These are phyloP conservation scores for Melitaea athalia DNA, from an alignment of 2,888 invertebrate genomes.

Conservation along the genomic window DNA sequence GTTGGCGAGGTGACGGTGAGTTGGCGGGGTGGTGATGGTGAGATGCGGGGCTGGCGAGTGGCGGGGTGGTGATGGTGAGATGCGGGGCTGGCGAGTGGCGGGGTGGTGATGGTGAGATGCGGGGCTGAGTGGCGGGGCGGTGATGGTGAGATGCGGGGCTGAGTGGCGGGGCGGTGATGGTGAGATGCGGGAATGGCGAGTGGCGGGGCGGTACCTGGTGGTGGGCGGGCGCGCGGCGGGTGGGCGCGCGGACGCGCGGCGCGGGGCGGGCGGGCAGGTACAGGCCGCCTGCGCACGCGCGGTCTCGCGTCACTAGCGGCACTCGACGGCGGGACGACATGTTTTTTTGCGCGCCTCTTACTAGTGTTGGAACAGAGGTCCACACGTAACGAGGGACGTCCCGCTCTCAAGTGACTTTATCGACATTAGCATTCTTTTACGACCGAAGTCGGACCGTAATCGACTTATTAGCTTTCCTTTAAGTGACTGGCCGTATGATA, in stretches of 20 bases:
- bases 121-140: no score
- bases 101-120: slow-evolving; percentile 8
- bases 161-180: no score
- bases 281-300: slow-evolving; percentile 37
- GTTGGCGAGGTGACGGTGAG: no score
- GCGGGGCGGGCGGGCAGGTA: slow-evolving; percentile 41
- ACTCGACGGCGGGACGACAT: slow-evolving; percentile 8
- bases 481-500: background rate
- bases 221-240: slow-evolving; percentile 57
- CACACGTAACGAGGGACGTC: background rate
- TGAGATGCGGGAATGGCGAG: slow-evolving; percentile 79
- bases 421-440: background rate
- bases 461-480: background rate
- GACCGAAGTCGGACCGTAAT: no score
- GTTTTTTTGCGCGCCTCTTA: slow-evolving; percentile 9
- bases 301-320: background rate
- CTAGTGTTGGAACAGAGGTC: slow-evolving; percentile 6
- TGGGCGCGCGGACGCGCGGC: slow-evolving; percentile 46
- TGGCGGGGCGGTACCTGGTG: slow-evolving; percentile 63
- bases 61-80: slow-evolving; percentile 35
- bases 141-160: background rate
- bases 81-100: no score
- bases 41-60: no score
- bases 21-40: background rate
- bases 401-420: background rate